Percentiles rank a stretch among this genome's conserved stretches.
These are phyloP conservation scores for Papilio polytes DNA, from an alignment of 1,140 invertebrate species.

Conservation along the genomic window DNA sequence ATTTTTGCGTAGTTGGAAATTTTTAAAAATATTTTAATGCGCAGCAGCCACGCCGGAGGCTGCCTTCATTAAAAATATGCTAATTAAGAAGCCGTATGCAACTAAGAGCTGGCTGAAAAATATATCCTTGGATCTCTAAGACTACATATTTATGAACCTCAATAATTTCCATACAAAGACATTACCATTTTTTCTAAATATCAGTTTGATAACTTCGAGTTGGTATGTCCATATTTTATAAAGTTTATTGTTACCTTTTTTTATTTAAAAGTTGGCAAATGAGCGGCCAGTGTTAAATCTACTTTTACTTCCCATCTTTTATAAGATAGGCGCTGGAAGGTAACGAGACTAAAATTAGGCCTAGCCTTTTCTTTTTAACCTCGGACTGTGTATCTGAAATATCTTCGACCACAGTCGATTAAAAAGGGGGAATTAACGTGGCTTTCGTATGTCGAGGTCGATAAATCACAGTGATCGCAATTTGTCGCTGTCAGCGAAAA, in stretches of 20 bases:
- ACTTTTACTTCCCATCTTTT: no score
- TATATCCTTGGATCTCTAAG: constrained; percentile 1
- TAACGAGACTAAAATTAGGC: no score
- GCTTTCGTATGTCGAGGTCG: constrained; percentile 31
- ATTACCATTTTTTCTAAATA: no score
- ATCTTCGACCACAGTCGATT: constrained; percentile 20
- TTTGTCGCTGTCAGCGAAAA: constrained; percentile 31
- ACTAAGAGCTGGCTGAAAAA: background rate
- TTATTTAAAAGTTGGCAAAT: no score
- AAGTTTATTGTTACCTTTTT: no score
- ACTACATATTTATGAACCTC: background rate
- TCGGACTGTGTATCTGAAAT: background rate
- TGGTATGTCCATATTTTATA: no score
- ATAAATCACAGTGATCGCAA: constrained; percentile 35
- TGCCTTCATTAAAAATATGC: constrained; percentile 23
- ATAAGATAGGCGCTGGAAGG: no score
- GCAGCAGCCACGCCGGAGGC: constrained; percentile 16
- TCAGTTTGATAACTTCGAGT: no score
- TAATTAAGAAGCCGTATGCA: constrained; percentile 26
- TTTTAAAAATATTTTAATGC: constrained; percentile 17
- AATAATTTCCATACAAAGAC: no score
- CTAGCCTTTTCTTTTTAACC: background rate
- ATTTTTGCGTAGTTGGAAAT: background rate
- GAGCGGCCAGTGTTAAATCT: no score
- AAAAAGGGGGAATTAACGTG: constrained; percentile 22